Evolutionary conservation across 2,888 invertebrate species (phyloP).

Genomic region (Xanthia icteritia): DNA sequence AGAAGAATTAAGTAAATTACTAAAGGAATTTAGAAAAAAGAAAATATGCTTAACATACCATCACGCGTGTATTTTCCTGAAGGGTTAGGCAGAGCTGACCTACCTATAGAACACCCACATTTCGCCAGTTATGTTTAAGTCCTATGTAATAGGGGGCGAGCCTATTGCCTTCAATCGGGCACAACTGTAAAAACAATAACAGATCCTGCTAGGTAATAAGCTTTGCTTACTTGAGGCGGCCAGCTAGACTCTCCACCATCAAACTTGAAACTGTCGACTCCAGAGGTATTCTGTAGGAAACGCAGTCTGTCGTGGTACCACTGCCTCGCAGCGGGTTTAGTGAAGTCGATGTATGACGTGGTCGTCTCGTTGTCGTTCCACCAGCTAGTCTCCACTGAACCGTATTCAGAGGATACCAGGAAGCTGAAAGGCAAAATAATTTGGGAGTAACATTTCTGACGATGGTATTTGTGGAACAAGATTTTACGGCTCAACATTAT

Average conservation of each 20-base stretch:
- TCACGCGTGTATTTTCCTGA: too few species aligned
- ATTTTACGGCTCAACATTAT: background rate
- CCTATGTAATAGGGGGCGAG: too few species aligned
- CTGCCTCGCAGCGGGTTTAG: slow-evolving; percentile 91
- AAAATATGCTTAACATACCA: background rate
- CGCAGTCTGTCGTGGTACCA: slow-evolving; percentile 90
- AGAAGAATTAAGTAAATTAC: background rate
- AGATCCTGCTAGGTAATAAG: background rate
- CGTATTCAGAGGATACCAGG: slow-evolving; percentile 86
- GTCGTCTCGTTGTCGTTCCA: slow-evolving; percentile 88
- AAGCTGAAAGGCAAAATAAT: slow-evolving; percentile 74
- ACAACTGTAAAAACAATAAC: too few species aligned
- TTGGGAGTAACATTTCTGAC: background rate
- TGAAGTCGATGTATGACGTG: slow-evolving; percentile 93
- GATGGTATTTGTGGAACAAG: background rate
- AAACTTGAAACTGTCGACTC: slow-evolving; percentile 94
- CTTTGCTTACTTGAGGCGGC: slow-evolving; percentile 89
- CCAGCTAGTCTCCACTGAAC: slow-evolving; percentile 88
- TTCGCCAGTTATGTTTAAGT: too few species aligned
- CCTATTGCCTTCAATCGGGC: too few species aligned
- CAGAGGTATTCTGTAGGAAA: slow-evolving; percentile 89
- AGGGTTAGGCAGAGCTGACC: too few species aligned
- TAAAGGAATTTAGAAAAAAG: background rate
- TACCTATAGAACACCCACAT: too few species aligned
- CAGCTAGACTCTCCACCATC: slow-evolving; percentile 94